phyloP scores from a whole-genome alignment of 1,140 invertebrate genomes.

The Cotesia vestalis region DNA sequence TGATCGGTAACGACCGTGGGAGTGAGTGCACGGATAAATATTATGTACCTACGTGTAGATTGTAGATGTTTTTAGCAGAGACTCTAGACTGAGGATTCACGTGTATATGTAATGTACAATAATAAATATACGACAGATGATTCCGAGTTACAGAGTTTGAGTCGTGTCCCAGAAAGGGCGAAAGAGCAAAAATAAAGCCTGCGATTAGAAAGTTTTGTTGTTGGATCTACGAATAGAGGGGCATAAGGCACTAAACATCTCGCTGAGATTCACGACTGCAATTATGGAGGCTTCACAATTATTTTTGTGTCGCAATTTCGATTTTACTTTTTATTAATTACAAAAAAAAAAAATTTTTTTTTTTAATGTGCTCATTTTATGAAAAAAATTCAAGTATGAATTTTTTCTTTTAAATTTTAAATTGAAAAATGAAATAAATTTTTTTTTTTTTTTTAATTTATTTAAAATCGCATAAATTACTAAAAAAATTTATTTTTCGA shows the following conservation, averaged over 20 bases:
- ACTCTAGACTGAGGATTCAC: neutral
- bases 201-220: conserved; percentile 15
- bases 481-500: too few species aligned
- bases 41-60: neutral
- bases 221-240: neutral
- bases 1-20: too few species aligned
- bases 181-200: conserved; percentile 14
- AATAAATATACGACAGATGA: conserved; percentile 2
- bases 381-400: too few species aligned
- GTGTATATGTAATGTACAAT: neutral
- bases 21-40: neutral
- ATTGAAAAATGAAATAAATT: too few species aligned
- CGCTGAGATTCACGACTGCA: conserved; percentile 1
- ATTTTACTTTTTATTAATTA: neutral
- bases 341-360: too few species aligned
- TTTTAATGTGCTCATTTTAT: too few species aligned
- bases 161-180: conserved; percentile 21
- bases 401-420: too few species aligned
- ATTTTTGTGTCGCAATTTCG: neutral
- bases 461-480: too few species aligned
- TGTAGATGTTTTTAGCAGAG: neutral
- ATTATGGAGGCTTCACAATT: conserved; percentile 5
- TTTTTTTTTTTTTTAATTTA: too few species aligned
- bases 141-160: neutral
- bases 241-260: neutral